phyloP scores from a whole-genome alignment of 2,797 vertebrate genomes.

The Lepidocolaptes lacrymiger region DNA sequence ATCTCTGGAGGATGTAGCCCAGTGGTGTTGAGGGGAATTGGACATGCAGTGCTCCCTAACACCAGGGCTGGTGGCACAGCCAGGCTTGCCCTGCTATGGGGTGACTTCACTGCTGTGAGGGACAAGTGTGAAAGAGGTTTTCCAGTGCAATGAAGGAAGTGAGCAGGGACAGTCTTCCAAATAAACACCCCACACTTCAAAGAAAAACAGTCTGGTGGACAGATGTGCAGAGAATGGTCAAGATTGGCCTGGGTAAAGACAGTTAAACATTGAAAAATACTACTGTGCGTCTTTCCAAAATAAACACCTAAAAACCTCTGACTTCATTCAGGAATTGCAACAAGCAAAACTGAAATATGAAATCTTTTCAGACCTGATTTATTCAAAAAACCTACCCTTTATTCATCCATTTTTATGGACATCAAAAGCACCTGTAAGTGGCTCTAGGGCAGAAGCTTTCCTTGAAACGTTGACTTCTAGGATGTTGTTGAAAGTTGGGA shows the following conservation, averaged over 20 bases:
- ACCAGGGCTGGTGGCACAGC: rapidly evolving
- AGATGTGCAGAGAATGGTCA: neutral
- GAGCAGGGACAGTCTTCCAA: neutral
- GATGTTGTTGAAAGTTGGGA: neutral
- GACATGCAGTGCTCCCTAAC: neutral
- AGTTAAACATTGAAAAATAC: neutral
- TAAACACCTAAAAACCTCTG: neutral
- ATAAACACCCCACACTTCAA: rapidly evolving
- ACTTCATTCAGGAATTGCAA: neutral
- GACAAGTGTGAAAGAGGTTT: neutral
- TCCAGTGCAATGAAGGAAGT: neutral
- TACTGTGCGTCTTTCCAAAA: neutral
- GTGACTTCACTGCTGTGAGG: neutral
- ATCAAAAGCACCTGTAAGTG: neutral
- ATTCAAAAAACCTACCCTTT: neutral
- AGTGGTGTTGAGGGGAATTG: neutral
- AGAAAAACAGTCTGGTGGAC: neutral
- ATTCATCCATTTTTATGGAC: neutral
- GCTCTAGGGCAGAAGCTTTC: neutral
- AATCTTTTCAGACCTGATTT: neutral
- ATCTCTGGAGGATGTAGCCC: neutral
- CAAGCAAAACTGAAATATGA: neutral
- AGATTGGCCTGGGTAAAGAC: neutral
- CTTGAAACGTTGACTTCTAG: neutral
- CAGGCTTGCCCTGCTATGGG: rapidly evolving